Base-by-base conservation (phyloP, 2,113 vertebrate species). In the Hyperopisus bebe region DNA sequence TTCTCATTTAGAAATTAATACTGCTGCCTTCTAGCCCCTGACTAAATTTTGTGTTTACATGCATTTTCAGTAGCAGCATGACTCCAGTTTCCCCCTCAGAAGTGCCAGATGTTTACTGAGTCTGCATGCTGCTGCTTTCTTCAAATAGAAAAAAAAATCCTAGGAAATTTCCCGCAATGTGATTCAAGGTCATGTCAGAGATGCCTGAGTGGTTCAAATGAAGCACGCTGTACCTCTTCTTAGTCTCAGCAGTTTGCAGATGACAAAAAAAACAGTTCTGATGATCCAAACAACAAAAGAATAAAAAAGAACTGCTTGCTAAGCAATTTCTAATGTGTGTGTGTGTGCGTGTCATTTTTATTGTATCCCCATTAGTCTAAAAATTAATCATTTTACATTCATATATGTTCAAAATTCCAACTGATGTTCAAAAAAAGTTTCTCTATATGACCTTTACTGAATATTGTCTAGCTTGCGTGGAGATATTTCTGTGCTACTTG, bases 161-260 rank as follows among this genome's bases (percentile, higher is more conserved):
- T 46, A n/a, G 42, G 89, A 92, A 94, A 92, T 95, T 95, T 94
- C 94, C 89, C 92, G 89, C 27, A 82, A 24, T 13, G 48, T 95
- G 94, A 95, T 89, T 95, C 93, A 95, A 89, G 15, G 55, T 47
- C 90, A 66, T 85, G 90, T 17, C 87, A 87, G 86, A 88, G 84
- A 77, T 90, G 90, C 48, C 11, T 90, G 27, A 90, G 47, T 50
- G n/a, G 50, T 90, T 90, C 86, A 88, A 90, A 89, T 90, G 87
- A 4, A 91, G 91, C 35, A 27, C 9, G 46, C n/a, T 17, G 24
- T 48, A 6, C 24, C 83, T 9, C 83, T n/a, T 2, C 44, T 47
- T 15, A 13, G 46, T 47, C 83, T 86, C 83, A 86, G 46, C 21
- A 44, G 7, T 17, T 84, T 50, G 89, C 15, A 19, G 89, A 88